Base-by-base conservation (phyloP, 2,113 vertebrate species). In the Verasper variegatus region DNA sequence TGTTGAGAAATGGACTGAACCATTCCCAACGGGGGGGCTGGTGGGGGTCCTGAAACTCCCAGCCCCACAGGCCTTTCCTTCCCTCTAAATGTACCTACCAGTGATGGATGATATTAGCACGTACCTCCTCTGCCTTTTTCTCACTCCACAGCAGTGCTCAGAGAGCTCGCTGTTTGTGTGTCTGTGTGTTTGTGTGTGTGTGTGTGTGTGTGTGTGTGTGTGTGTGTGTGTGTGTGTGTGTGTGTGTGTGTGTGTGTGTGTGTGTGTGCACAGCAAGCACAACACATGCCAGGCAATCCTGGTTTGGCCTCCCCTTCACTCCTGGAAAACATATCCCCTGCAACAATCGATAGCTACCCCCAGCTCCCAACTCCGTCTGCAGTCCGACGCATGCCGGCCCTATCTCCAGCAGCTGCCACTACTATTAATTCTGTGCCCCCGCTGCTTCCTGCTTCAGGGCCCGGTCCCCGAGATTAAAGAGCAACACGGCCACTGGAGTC, bases 1-100 rank as follows among this genome's bases (percentile, higher is more conserved):
- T 79, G 58, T 69, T 89, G 91, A 91, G 87, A 80, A 90, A 93
- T 87, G 87, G 87, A 88, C 83, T 78, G 82, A 90, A 88, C 89
- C 79, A 89, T 85, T 88, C 88, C 88, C 72, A 24, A 18, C 17
- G 21, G n/a, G n/a, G 31, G 83, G 60, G 60, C 18, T 42, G 18
- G 83, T 80, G 86, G 85, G 86, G 81, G 35, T 52, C 63, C 76
- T 82, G 79, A 77, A 76, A 78, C 77, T 80, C 87, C 63, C 66
- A 76, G 45, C 80, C 78, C 80, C 64, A 35, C 55, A 77, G 80
- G 76, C 80, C 64, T 77, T 73, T 76, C 60, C 42, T 35, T 23
- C 61, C 14, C 61, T 45, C 78, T 84, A 80, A 88, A 83, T 83
- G 86, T 68, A 85, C 86, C 84, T 26, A 70, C 81, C 69, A 68